Evolutionary conservation across 2,888 invertebrate species (phyloP).

Genomic region (Lycia hirtaria): DNA sequence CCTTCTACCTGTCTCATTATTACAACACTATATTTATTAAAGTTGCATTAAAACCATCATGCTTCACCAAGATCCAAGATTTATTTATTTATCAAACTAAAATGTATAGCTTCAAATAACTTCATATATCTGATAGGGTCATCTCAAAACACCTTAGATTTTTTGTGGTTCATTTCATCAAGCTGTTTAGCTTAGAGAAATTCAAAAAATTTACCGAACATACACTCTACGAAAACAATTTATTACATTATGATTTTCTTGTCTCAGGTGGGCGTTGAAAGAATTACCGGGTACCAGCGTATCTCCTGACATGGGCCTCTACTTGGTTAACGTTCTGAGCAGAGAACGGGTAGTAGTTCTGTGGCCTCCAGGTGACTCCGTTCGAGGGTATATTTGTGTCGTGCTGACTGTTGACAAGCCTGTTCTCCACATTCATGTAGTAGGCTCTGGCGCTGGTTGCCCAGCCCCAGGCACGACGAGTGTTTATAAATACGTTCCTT

Average conservation of each 20-base stretch:
- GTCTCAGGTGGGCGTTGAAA: neutral
- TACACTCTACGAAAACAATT: too few relatives aligned
- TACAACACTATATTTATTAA: too few relatives aligned
- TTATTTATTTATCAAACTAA: too few relatives aligned
- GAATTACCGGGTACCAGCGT: slow-evolving; percentile 7
- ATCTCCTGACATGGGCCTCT: neutral
- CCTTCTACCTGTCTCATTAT: too few relatives aligned
- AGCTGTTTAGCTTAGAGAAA: too few relatives aligned
- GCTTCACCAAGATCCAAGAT: too few relatives aligned
- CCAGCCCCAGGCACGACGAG: slow-evolving; percentile 14
- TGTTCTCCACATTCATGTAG: neutral
- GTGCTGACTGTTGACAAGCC: neutral
- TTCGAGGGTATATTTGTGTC: neutral
- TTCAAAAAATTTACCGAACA: too few relatives aligned
- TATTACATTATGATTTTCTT: neutral
- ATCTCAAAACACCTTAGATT: too few relatives aligned
- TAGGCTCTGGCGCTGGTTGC: neutral
- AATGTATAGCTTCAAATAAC: too few relatives aligned
- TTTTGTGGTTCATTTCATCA: too few relatives aligned
- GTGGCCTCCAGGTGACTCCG: slow-evolving; percentile 14
- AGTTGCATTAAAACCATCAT: too few relatives aligned
- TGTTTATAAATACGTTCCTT: slow-evolving; percentile 16
- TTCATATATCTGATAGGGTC: too few relatives aligned
- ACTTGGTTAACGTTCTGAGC: neutral
- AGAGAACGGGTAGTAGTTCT: neutral